Base-by-base conservation (phyloP, 2,888 invertebrate genomes). In the Amblyteles armatorius region DNA sequence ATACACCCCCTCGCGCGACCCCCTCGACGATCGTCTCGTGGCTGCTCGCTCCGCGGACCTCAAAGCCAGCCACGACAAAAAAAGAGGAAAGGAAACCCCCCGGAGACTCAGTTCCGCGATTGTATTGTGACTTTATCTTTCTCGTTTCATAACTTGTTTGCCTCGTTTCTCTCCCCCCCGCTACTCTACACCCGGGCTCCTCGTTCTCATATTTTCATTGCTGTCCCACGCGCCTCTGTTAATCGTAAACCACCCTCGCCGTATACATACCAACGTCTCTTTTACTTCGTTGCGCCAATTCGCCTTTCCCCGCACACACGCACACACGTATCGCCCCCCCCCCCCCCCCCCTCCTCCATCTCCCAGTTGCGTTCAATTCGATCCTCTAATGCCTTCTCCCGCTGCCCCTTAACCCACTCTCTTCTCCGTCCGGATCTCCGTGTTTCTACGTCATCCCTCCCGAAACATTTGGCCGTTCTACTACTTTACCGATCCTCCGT, bases 41-140 rank as follows among this genome's bases (percentile, higher is more conserved):
- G 33, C 36, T 63, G 16, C 57, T 57, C 26, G 22, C 19, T 19
- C 26, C 57, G 19, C 11, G 26, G 57, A 1, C 36, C 60, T n/a
- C 26, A 36, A 68, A 63, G 60, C 50, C n/a, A 55, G 77, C 52
- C 65, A 57, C 77, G 77, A 44, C 11, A 36, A 69, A 52, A 63
- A 57, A 16, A 67, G 36, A 40, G 3, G 40, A 68, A 33, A 48
- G 36, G 33, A 50, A 1, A 5, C 40, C 40, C 33, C 26, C 40
- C 11, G 33, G 13, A 4, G 74, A 84, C 74, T 33, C 52, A 73
- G 72, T 72, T 80, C 29, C 50, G 50, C 83, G 76, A 84, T 84
- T 84, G 83, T 84, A 72, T 79, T 65, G 83, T 76, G 80, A 80
- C 76, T 84, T 84, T 76, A 77, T 80, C 80, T 77, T 84, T 77